Percentiles rank a stretch among this genome's conserved stretches.
Evolutionary conservation across 2,113 vertebrate genomes (phyloP).

Genomic region (Nibea albiflora): DNA sequence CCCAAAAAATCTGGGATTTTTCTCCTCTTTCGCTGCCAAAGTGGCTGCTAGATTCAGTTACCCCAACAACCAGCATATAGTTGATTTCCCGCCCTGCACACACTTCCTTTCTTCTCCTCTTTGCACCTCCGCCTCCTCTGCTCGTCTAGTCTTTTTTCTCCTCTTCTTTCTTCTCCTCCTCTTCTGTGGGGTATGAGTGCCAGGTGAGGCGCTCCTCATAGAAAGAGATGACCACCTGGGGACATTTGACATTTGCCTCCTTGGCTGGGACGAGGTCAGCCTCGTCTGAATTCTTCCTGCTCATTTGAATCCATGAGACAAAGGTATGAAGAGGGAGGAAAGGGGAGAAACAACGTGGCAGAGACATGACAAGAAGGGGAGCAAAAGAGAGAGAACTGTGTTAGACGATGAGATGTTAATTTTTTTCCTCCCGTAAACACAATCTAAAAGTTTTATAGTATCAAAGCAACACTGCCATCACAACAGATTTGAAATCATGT

Average conservation of each 20-base stretch:
- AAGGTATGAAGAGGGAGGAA: no score
- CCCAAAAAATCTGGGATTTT: neutral
- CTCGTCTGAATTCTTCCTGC: conserved; percentile 96
- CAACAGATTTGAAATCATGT: no score
- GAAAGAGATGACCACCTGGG: conserved; percentile 98
- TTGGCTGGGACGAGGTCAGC: conserved; percentile 97
- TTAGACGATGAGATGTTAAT: neutral
- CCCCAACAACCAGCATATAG: conserved; percentile 21
- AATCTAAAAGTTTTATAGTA: neutral
- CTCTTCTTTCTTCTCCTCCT: conserved; percentile 96
- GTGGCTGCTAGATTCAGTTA: conserved; percentile 35
- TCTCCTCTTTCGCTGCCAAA: conserved; percentile 35
- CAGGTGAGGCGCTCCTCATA: conserved; percentile 97
- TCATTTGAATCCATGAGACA: neutral
- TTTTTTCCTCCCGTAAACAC: neutral
- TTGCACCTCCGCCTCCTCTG: neutral
- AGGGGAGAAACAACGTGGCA: no score
- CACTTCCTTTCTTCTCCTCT: neutral
- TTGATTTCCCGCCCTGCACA: conserved; percentile 54
- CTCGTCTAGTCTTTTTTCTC: conserved; percentile 88
- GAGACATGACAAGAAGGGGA: neutral
- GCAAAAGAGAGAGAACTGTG: neutral
- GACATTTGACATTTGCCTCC: conserved; percentile 97
- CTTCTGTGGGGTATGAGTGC: conserved; percentile 97
- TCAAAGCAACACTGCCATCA: no score